Conservation (phyloP, 30 jellyfish, hydroid and myxozoan genomes). For the Aurelia sp. region DNA sequence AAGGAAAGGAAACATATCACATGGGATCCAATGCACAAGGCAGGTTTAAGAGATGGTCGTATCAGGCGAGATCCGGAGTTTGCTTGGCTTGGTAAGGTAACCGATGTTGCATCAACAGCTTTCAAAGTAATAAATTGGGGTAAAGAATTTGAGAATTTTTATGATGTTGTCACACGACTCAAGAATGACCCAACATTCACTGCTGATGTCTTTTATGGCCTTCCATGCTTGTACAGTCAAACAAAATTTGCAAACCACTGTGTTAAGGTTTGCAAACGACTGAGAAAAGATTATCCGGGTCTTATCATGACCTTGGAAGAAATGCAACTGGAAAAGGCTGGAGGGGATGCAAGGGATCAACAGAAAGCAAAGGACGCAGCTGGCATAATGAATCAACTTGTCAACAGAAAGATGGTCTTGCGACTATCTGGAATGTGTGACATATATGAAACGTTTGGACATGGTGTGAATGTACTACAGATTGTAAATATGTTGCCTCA, state of each 20-base stretch:
- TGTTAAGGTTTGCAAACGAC: not conserved
- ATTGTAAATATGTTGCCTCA: constrained; percentile 18
- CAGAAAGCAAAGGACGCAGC: constrained; percentile 6
- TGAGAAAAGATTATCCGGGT: constrained; percentile 12
- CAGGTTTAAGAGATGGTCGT: not conserved
- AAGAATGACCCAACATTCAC: not conserved
- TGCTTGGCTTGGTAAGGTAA: constrained; percentile 7
- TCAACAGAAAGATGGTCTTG: not conserved
- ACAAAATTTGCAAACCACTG: constrained; percentile 7
- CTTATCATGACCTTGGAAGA: constrained; percentile 12
- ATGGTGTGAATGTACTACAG: constrained; percentile 25
- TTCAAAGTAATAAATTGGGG: constrained; percentile 1
- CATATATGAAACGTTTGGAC: constrained; percentile 7
- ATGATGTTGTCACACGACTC: not conserved
- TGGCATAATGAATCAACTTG: not conserved
- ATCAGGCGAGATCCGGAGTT: not conserved
- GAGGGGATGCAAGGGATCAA: constrained; percentile 17
- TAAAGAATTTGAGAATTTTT: not conserved
- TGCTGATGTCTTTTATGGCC: not conserved
- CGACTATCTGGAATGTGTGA: constrained; percentile 12
- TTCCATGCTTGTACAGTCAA: not conserved
- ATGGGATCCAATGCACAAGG: constrained; percentile 6
- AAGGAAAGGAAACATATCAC: not conserved
- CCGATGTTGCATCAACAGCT: not conserved
- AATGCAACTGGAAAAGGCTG: constrained; percentile 1